Percentiles rank a stretch among this genome's conserved stretches.
Evolutionary conservation across 2,113 vertebrate genomes (phyloP).

Genomic region (Rhodinocichla rosea): DNA sequence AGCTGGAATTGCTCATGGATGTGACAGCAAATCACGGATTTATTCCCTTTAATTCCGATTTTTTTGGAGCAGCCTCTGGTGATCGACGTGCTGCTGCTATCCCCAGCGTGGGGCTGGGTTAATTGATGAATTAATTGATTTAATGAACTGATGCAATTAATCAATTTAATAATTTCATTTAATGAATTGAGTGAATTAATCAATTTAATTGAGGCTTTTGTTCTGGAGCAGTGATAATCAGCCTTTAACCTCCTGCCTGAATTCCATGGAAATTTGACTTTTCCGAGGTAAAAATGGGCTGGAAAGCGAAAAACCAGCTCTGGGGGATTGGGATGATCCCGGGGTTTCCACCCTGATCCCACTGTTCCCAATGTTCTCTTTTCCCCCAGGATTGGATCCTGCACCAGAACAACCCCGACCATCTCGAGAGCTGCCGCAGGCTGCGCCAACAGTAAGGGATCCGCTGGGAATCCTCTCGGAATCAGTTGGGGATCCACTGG

Average conservation of each 20-base stretch:
- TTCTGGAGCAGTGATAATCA: not conserved
- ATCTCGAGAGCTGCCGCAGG: conserved; percentile 84
- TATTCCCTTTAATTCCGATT: not conserved
- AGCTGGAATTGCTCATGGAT: not conserved
- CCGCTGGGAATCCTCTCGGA: rapidly evolving
- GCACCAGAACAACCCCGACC: conserved; percentile 86
- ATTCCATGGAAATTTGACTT: not conserved
- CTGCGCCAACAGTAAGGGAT: conserved; percentile 82
- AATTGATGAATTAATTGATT: not conserved
- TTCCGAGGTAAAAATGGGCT: not conserved
- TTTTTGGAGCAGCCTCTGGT: not conserved
- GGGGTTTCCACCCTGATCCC: rapidly evolving
- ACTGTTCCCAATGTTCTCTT: not conserved
- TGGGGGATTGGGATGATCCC: rapidly evolving
- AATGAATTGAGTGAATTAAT: too few relatives aligned
- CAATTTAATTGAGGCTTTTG: not conserved
- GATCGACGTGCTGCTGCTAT: not conserved
- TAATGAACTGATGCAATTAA: not conserved
- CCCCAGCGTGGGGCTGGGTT: not conserved
- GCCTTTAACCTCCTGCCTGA: too few relatives aligned
- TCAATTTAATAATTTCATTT: not conserved
- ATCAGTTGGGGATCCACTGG: rapidly evolving
- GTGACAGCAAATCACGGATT: not conserved
- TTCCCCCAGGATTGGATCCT: conserved; percentile 86
- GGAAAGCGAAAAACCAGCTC: rapidly evolving